Base-by-base conservation (phyloP, 2,888 invertebrate genomes). In the Sarcophaga rosellei region DNA sequence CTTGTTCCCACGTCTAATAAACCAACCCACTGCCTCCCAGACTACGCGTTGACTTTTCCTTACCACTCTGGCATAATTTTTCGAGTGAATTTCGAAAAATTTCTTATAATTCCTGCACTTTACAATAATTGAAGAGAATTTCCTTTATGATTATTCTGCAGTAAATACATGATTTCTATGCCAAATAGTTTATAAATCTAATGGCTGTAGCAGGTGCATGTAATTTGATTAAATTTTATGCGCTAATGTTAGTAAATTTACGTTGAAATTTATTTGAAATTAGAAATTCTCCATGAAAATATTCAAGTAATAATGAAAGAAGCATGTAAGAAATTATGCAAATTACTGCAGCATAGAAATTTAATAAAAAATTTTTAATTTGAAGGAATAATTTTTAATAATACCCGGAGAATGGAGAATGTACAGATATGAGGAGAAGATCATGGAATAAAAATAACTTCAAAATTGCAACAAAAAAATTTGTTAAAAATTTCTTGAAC, bases 211-310 rank as follows among this genome's bases (percentile, higher is more conserved):
- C 82, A 77, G 76, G 77, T 82, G 82, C 66, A 66, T 61, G 44
- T 59, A 72, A 82, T 72, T 77, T 77, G 25, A 82, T 77, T 61
- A 77, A 82, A 82, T 82, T 82, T 35, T 47, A n/a, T 72, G 70
- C 10, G 76, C 23, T 75, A 69, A 69, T 69, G 4, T 44, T 75
- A 23, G 20, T 6, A 11, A 72, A 76, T 72, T 82, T 66, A 35
- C 0, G 25, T 35, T 3, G 17, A 72, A 74, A 21, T 25, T 63
- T 61, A 1, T 2, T n/a, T 25, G 53, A 57, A 63, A 53, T 35
- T 65, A 21, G 35, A 17, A 63, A 53, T 17, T 62, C 11, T 35
- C 5, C 4, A 53, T 15, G 53, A 10, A 17, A 53, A 53, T 53
- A 53, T 15, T 53, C 15, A 4, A 53, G 5, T 15, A 53, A 17